A percentile compares a stretch with the other conserved stretches of the same genome.
Conservation (phyloP, 2,113 vertebrate species). For the Nanger granti region DNA sequence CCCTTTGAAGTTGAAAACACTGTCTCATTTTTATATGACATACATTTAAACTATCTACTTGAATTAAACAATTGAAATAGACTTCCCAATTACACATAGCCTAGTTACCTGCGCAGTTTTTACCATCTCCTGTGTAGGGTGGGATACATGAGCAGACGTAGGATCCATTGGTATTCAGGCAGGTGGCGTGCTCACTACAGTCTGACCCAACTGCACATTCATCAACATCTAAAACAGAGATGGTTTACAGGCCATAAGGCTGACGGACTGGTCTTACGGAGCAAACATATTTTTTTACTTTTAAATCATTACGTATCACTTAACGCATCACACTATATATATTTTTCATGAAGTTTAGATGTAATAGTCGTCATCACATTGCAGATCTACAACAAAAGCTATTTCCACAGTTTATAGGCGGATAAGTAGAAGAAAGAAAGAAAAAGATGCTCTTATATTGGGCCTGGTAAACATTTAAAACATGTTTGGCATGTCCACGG, state of each 20-base stretch:
- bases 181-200: constrained; percentile 87
- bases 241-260: background rate
- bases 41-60: background rate
- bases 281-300: background rate
- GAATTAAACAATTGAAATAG: background rate
- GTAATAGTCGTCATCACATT: background rate
- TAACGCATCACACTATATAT: background rate
- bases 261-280: background rate
- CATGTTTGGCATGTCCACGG: background rate
- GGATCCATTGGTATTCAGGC: constrained; percentile 93
- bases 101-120: constrained; percentile 90
- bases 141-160: constrained; percentile 89
- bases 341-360: background rate
- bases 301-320: background rate
- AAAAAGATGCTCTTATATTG: background rate
- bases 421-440: background rate
- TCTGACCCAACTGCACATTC: constrained; percentile 96
- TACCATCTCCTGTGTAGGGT: constrained; percentile 92
- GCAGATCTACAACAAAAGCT: background rate
- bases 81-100: background rate
- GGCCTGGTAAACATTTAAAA: background rate
- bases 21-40: background rate
- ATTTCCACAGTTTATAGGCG: background rate
- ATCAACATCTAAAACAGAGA: constrained; percentile 86
- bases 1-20: background rate